Evolutionary conservation across 2,888 invertebrate species (phyloP), one percentile per base, ranked within the genome.

Genomic region (Gandaritis pyraliata): DNA sequence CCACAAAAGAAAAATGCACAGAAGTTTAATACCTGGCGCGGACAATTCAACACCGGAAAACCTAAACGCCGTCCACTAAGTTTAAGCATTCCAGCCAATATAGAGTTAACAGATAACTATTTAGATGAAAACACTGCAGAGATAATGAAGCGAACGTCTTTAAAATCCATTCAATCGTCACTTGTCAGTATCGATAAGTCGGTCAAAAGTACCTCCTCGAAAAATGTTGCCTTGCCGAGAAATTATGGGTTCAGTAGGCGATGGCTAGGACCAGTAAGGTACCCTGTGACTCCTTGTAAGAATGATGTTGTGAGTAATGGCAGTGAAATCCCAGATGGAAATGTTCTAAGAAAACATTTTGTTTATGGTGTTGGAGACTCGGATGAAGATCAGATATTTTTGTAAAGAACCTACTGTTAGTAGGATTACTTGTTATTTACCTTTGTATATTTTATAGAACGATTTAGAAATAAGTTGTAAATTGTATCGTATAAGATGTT

Each of bases 311-410:
- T 72, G 59, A 72, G 77, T 58, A 79, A 54, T 2, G 50, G 78
- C 36, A 79, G 84, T 83, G 86, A 84, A 83, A 85, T 86, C 43
- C 73, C 73, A 46, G 82, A 85, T 49, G 85, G 84, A 61, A 87
- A 87, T 77, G 81, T 90, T 53, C 81, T 87, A 23, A 83, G 83
- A 66, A 85, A 84, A 81, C 90, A 90, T 81, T 89, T 93, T 66
- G 80, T 91, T 18, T 92, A 92, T 73, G 92, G 92, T 77, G 88
- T 86, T 78, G 88, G 90, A 72, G 89, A 90, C 72, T 94, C 94
- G 0, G 94, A 94, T 76, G 94, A 94, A 75, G 94, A 94, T 80
- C 94, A 94, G 83, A 94, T 94, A 83, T 94, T 94, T 91, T 94
- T 94, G 82, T 94, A 86, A 76, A 30, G n/a, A 18, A 46, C n/a